Evolutionary conservation across 2,113 vertebrate species (phyloP).

Genomic region (Rhodinocichla rosea): DNA sequence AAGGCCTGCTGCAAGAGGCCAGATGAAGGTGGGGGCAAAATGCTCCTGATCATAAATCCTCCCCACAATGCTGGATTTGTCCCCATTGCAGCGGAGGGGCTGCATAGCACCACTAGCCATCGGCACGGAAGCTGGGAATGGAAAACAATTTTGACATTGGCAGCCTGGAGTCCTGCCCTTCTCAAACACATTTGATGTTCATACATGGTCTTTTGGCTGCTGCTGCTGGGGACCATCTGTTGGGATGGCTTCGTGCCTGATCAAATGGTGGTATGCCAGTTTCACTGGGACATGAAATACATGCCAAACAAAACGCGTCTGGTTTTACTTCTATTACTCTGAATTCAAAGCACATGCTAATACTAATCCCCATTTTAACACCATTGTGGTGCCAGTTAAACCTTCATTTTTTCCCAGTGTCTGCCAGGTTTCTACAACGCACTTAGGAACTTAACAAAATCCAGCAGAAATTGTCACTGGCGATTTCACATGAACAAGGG

Average conservation of each 20-base stretch:
- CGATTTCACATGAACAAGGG: not conserved
- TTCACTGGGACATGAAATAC: constrained; percentile 62
- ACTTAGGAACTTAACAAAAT: not conserved
- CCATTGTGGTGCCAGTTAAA: constrained; percentile 46
- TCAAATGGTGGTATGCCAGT: constrained; percentile 55
- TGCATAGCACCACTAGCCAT: constrained; percentile 9
- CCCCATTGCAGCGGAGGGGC: not conserved
- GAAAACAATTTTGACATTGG: constrained; percentile 74
- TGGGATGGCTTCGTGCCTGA: constrained; percentile 70
- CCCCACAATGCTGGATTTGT: not conserved
- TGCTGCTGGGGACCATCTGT: constrained; percentile 73
- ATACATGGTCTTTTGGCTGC: constrained; percentile 78
- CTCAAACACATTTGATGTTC: constrained; percentile 75
- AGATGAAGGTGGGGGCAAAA: not conserved
- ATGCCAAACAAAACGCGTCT: constrained; percentile 60
- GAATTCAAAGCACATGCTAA: constrained; percentile 61
- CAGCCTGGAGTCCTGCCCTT: constrained; percentile 69
- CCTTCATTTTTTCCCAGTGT: constrained; percentile 17
- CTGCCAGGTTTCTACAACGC: not conserved
- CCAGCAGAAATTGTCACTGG: not conserved
- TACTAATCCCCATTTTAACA: constrained; percentile 60
- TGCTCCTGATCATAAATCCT: not conserved
- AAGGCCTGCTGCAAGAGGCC: not conserved
- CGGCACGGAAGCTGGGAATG: constrained; percentile 54
- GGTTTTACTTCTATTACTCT: constrained; percentile 50